Evolutionary conservation across 2,888 invertebrate genomes (phyloP).

Genomic region (Andricus curvator): DNA sequence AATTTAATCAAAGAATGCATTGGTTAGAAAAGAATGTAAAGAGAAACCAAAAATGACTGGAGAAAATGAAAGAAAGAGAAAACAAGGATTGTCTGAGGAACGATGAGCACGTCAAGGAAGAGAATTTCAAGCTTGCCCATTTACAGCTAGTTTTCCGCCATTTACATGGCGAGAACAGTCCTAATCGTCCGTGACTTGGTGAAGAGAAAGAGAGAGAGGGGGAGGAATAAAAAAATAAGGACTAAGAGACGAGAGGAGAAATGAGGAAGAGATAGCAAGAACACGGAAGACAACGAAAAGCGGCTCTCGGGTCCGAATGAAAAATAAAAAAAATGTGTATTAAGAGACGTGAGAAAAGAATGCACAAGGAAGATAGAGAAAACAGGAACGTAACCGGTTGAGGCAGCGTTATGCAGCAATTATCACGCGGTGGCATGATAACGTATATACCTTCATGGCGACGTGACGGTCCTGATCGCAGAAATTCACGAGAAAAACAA

Average conservation of each 20-base stretch:
- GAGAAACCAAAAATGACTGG: neutral
- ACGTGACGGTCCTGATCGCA: conserved; percentile 29
- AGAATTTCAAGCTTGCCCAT: conserved; percentile 58
- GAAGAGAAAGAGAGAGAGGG: conserved; percentile 37
- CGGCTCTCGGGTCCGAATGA: conserved; percentile 18
- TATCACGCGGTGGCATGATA: conserved; percentile 38
- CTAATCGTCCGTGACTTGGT: conserved; percentile 58
- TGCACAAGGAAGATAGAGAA: conserved; percentile 42
- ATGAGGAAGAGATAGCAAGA: conserved; percentile 24
- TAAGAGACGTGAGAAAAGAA: conserved; percentile 48
- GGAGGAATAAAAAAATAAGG: conserved; percentile 40
- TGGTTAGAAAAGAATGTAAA: neutral
- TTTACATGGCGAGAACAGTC: conserved; percentile 60
- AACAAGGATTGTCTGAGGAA: conserved; percentile 5
- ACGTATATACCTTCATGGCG: conserved; percentile 33
- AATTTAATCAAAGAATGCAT: neutral
- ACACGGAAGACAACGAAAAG: conserved; percentile 28
- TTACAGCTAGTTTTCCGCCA: conserved; percentile 65
- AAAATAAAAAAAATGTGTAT: conserved; percentile 31
- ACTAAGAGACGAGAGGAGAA: conserved; percentile 20
- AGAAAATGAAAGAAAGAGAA: conserved; percentile 10
- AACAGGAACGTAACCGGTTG: conserved; percentile 34
- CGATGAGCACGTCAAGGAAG: conserved; percentile 30
- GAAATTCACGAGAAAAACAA: conserved; percentile 16
- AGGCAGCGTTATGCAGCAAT: conserved; percentile 39